These are phyloP conservation scores for Mizuhopecten yessoensis DNA, from an alignment of 1,140 invertebrate species.

Conservation along the genomic window DNA sequence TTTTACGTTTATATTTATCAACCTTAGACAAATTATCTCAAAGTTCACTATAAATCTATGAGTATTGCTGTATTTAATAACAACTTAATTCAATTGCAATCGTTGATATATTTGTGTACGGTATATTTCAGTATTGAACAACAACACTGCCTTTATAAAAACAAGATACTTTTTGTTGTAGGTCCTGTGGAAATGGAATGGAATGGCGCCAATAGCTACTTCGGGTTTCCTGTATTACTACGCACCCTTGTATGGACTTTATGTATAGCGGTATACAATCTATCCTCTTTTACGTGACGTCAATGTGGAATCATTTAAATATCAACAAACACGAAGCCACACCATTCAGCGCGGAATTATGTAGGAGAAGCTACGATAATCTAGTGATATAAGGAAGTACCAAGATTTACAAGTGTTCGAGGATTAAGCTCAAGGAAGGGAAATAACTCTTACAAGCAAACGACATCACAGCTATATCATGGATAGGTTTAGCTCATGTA, in stretches of 20 bases:
- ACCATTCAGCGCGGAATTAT: too few relatives aligned
- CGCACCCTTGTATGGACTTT: not conserved
- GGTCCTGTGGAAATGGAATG: conserved; percentile 37
- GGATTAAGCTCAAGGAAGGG: not conserved
- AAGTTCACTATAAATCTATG: too few relatives aligned
- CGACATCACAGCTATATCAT: too few relatives aligned
- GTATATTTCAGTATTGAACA: too few relatives aligned
- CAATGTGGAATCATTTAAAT: not conserved
- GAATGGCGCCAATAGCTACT: not conserved
- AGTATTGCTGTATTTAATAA: too few relatives aligned
- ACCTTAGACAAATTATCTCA: too few relatives aligned
- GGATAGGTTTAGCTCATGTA: not conserved
- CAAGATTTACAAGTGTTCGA: not conserved
- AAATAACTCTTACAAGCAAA: not conserved
- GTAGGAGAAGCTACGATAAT: too few relatives aligned
- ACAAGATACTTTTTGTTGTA: not conserved
- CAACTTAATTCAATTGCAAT: too few relatives aligned
- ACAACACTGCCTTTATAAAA: too few relatives aligned
- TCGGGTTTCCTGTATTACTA: not conserved
- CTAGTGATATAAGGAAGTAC: too few relatives aligned
- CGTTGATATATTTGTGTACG: too few relatives aligned
- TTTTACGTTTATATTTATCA: too few relatives aligned
- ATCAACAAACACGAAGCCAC: not conserved
- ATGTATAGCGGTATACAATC: not conserved
- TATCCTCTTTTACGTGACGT: conserved; percentile 14